Evolutionary conservation across 2,888 invertebrate genomes (phyloP), one percentile per base, ranked within the genome.

Genomic region (Diploptera punctata): DNA sequence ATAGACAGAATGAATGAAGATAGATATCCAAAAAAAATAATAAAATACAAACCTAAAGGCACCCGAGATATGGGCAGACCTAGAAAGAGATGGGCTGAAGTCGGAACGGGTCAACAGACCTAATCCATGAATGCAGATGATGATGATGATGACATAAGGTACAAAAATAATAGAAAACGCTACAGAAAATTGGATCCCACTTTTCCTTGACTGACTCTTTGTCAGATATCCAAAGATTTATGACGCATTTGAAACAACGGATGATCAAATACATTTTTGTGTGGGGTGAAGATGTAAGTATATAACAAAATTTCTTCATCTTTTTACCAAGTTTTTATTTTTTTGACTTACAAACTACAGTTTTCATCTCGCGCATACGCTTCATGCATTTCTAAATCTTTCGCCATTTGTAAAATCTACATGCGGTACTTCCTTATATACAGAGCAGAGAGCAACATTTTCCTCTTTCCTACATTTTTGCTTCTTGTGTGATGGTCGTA

Each of bases 321-420:
- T 29, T 24, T 24, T 13, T 16, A 13, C n/a, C 31, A 13, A 21
- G 10, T 13, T 24, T n/a, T 24, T 3, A 10, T 29, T 16, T 57
- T 57, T 52, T 26, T 57, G 57, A 57, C 57, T 29, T 57, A 57
- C 57, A 57, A 57, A 57, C 57, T 29, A 16, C 57, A 57, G 29
- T 24, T 13, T 57, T n/a, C n/a, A 47, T n/a, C 47, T 5, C 38
- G 13, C 24, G 57, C 16, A 44, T 52, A 71, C 71, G 71, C 44
- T 71, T 67, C 71, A 71, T 71, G 71, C 71, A 71, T 71, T 71
- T 71, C 71, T 71, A 71, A 71, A 71, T 69, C 69, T 57, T 44
- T 33, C 38, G 60, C 57, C 69, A 69, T 69, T 69, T 69, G 57
- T 69, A 69, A 69, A 60, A 69, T 69, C 60, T 60, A 60, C 65